Percentiles rank a stretch among this genome's conserved stretches.
These are phyloP conservation scores for Rhinogobio ventralis DNA, from an alignment of 2,797 vertebrate genomes.

Conservation along the genomic window DNA sequence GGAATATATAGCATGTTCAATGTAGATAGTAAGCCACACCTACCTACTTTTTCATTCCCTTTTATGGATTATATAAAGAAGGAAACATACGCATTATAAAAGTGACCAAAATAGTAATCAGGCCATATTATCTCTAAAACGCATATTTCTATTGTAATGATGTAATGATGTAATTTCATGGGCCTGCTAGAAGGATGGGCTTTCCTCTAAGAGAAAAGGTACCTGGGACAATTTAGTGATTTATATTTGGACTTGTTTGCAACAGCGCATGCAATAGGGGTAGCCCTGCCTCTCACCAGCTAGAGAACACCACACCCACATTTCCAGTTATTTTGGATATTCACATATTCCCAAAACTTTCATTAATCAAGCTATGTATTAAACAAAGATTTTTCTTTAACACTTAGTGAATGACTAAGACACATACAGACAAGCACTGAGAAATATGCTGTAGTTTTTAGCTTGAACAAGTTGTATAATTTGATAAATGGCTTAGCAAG, in stretches of 20 bases:
- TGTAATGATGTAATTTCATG: not conserved
- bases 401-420: conserved; percentile 23
- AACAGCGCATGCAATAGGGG: not conserved
- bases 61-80: conserved; percentile 22
- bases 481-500: conserved; percentile 31
- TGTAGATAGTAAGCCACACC: conserved; percentile 9
- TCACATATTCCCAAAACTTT: conserved; percentile 12
- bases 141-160: not conserved
- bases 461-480: no score
- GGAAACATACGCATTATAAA: not conserved
- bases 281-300: conserved; percentile 8
- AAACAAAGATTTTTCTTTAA: conserved; percentile 10
- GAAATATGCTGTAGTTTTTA: no score
- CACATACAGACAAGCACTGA: no score
- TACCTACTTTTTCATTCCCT: not conserved
- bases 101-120: conserved; percentile 2
- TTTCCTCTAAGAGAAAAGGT: conserved; percentile 1
- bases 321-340: conserved; percentile 25
- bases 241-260: conserved; percentile 23
- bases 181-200: conserved; percentile 10
- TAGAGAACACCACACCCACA: conserved; percentile 8
- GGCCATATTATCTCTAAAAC: not conserved
- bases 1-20: not conserved
- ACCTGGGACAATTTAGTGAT: not conserved
- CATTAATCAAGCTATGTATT: conserved; percentile 17